Percentiles rank a stretch among this genome's conserved stretches.
Conservation (phyloP, 23 tunicate species). For the Corella eumyota region DNA sequence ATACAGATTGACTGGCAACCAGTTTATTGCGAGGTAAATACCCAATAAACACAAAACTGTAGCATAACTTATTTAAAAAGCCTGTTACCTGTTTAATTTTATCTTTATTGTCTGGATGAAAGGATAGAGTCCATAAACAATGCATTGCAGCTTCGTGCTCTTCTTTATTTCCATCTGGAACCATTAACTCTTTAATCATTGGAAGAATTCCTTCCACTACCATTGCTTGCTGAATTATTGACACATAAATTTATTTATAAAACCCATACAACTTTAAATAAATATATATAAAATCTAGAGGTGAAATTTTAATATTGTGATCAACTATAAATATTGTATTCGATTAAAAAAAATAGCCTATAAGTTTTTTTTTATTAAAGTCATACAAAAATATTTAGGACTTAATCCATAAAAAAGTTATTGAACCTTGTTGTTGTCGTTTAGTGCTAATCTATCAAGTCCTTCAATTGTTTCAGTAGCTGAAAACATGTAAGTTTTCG, state of each 20-base stretch:
- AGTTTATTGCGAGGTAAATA: too few relatives aligned
- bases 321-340: too few relatives aligned
- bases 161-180: conserved; percentile 7
- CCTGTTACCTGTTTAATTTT: conserved; percentile 44
- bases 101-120: conserved; percentile 39
- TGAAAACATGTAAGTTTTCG: conserved; percentile 43
- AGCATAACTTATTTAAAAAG: too few relatives aligned
- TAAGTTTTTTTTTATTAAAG: too few relatives aligned
- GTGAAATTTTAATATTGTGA: too few relatives aligned
- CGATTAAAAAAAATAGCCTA: too few relatives aligned
- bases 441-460: conserved; percentile 35
- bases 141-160: conserved; percentile 28
- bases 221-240: conserved; percentile 17
- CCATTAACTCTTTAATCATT: conserved; percentile 14
- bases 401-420: too few relatives aligned
- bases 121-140: conserved; percentile 63
- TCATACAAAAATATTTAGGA: too few relatives aligned
- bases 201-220: conserved; percentile 42
- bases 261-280: background rate
- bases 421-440: conserved; percentile 61
- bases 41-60: too few relatives aligned
- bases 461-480: conserved; percentile 55
- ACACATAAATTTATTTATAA: background rate
- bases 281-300: too few relatives aligned
- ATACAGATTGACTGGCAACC: too few relatives aligned